These are phyloP conservation scores for Eulithis prunata DNA, from an alignment of 2,888 invertebrate genomes.

Conservation along the genomic window DNA sequence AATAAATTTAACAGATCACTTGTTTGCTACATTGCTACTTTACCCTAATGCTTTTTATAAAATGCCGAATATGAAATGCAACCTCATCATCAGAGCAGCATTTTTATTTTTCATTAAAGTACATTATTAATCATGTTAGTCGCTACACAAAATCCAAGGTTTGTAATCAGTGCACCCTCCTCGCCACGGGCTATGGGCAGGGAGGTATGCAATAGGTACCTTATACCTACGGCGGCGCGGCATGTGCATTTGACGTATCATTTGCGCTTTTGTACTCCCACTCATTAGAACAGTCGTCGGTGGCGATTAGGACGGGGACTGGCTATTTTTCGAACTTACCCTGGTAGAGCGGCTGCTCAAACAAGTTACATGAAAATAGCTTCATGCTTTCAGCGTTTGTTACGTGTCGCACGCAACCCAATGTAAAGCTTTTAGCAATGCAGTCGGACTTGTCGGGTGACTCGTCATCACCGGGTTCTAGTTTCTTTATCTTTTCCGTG, in stretches of 20 bases:
- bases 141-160: slow-evolving; percentile 51
- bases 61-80: no score
- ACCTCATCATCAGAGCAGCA: slow-evolving; percentile 1
- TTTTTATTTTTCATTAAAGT: slow-evolving; percentile 43
- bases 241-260: slow-evolving; percentile 75
- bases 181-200: slow-evolving; percentile 37
- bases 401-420: no score
- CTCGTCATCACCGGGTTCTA: no score
- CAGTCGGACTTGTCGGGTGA: no score
- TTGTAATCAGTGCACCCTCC: slow-evolving; percentile 57
- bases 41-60: no score
- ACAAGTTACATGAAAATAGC: background rate
- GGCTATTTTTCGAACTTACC: background rate
- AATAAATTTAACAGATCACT: no score
- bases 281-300: slow-evolving; percentile 51
- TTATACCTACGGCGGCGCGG: slow-evolving; percentile 10
- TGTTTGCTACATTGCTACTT: no score
- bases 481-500: no score
- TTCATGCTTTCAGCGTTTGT: background rate
- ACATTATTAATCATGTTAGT: slow-evolving; percentile 45
- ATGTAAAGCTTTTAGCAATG: no score
- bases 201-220: slow-evolving; percentile 18
- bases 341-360: background rate
- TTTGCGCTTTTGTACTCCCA: slow-evolving; percentile 76
- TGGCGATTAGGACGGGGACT: background rate